A percentile compares a stretch with the other conserved stretches of the same genome.
phyloP scores from a whole-genome alignment of 2,888 invertebrate species.

The Cetonia aurata region DNA sequence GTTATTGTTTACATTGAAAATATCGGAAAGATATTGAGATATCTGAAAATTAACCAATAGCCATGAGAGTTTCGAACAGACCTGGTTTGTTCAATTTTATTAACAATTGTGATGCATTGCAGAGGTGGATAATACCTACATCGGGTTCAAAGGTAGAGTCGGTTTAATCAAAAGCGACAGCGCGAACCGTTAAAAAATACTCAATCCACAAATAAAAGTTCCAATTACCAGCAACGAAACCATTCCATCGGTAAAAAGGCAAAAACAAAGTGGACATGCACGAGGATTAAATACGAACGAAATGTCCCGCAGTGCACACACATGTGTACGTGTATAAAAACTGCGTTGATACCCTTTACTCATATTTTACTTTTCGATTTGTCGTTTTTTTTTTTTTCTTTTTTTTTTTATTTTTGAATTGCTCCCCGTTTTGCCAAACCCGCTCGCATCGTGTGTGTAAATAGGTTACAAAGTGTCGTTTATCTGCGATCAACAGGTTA shows the following conservation, averaged over 20 bases:
- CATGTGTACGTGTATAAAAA: constrained; percentile 25
- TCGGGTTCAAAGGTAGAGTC: constrained; percentile 14
- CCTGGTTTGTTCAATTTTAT: too few relatives aligned
- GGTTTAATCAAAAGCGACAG: constrained; percentile 30
- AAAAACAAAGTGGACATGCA: constrained; percentile 17
- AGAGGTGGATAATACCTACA: neutral
- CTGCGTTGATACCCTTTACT: constrained; percentile 42
- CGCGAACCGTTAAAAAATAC: constrained; percentile 9
- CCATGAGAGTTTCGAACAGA: too few relatives aligned
- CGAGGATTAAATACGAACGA: constrained; percentile 43
- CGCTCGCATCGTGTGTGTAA: constrained; percentile 45
- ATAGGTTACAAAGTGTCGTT: constrained; percentile 53
- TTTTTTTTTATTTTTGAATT: neutral
- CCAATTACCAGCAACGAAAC: constrained; percentile 15
- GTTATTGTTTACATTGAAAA: too few relatives aligned
- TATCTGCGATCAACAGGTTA: constrained; percentile 55
- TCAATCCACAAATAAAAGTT: constrained; percentile 31
- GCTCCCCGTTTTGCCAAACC: constrained; percentile 38
- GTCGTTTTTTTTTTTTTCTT: constrained; percentile 10
- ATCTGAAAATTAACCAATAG: too few relatives aligned
- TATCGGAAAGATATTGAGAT: too few relatives aligned
- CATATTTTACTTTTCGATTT: constrained; percentile 39
- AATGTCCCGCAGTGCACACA: constrained; percentile 36
- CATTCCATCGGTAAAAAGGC: constrained; percentile 15
- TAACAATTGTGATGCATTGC: neutral